Evolutionary conservation across 2,113 vertebrate genomes (phyloP), one percentile per base, ranked within the genome.

Genomic region (Stictonetta naevosa): DNA sequence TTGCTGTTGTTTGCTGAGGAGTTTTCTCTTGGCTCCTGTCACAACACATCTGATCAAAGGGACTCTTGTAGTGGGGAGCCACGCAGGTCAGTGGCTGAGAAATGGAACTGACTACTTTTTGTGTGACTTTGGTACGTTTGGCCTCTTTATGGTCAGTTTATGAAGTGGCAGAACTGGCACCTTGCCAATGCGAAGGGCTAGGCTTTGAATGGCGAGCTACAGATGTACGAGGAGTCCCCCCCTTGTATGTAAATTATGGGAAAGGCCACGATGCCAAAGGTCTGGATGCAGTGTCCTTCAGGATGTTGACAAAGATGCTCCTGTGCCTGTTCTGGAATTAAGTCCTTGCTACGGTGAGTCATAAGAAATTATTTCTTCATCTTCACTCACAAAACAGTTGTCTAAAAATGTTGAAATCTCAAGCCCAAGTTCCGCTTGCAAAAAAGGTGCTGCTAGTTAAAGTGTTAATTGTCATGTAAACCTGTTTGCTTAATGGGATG

Each of bases 381-480:
- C 78, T 95, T 89, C 44, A 64, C 12, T 79, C 11, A 25, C 5
- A 4, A 62, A 89, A 33, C 9, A 31, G n/a, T 76, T 79, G 44
- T 69, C 66, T 91, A 62, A 90, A 92, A 91, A 48, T 25, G 59
- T 53, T 78, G 80, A 79, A 72, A 84, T 78, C 55, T 90, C 80
- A 66, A 86, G 76, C 38, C 21, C 6, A 68, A 92, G 6, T 84
- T 91, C 66, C 44, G 76, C 55, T 71, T 76, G 72, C 88, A 59
- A 60, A 91, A 83, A 93, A 92, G 50, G 86, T 2, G 34, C 26
- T 72, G 36, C 66, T 94, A 96, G 87, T 94, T 76, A 93, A 74
- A 77, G 36, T 92, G 74, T 77, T 91, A 92, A 94, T 94, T 94
- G 71, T 83, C 86, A 69, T 76, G 74, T 91, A 93, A 92, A 74